A percentile compares a stretch with the other conserved stretches of the same genome.
phyloP scores from a whole-genome alignment of 1,140 invertebrate genomes.

The Papilio xuthus region DNA sequence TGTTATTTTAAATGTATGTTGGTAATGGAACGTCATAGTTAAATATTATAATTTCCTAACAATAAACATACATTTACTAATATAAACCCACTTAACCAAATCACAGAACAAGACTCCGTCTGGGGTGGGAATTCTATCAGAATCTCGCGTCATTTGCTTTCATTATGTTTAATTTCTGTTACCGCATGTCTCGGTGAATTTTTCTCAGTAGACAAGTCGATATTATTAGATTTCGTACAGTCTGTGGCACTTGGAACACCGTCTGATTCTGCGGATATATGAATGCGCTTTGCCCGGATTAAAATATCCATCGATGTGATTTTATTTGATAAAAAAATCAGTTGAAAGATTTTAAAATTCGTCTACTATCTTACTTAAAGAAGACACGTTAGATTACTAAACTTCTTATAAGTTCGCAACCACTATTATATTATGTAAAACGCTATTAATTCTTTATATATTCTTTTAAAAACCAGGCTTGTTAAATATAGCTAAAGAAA shows the following conservation, averaged over 20 bases:
- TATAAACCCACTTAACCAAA: slow-evolving; percentile 30
- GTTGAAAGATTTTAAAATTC: neutral
- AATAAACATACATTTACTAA: neutral
- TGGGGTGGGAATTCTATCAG: slow-evolving; percentile 25
- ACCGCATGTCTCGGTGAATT: slow-evolving; percentile 39
- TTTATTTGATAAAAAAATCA: neutral
- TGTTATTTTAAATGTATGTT: no score
- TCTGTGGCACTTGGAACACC: slow-evolving; percentile 24
- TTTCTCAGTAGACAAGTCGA: slow-evolving; percentile 25
- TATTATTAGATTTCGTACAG: slow-evolving; percentile 41
- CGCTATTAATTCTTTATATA: no score
- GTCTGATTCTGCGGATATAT: slow-evolving; percentile 24
- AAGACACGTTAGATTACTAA: neutral
- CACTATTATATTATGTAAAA: no score
- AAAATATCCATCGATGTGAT: slow-evolving; percentile 2
- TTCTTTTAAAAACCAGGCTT: no score
- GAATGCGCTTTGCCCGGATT: slow-evolving; percentile 28
- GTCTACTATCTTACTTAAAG: neutral
- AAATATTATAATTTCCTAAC: neutral
- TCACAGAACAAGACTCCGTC: slow-evolving; percentile 17
- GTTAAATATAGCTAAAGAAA: no score
- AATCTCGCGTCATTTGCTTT: slow-evolving; percentile 37
- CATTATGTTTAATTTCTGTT: slow-evolving; percentile 33
- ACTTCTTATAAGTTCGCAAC: no score
- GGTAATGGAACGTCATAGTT: no score